Conservation (phyloP, 1,140 invertebrate species). For the Hestina assimilis region DNA sequence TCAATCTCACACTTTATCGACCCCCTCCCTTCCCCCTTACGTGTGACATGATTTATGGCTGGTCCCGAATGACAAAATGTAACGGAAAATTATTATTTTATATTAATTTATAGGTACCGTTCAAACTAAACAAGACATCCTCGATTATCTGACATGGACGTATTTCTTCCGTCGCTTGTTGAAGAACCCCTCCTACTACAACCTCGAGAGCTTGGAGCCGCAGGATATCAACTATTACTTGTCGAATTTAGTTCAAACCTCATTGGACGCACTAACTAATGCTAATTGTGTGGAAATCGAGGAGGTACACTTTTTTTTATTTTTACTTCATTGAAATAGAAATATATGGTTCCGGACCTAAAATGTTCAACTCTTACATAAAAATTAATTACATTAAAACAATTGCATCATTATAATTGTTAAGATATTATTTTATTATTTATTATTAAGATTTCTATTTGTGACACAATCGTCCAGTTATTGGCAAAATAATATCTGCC, state of each 20-base stretch:
- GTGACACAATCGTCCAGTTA: no score
- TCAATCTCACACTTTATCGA: no score
- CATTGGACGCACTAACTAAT: constrained; percentile 84
- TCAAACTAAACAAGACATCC: constrained; percentile 92
- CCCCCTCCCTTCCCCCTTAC: no score
- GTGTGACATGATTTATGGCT: no score
- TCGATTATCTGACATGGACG: constrained; percentile 99
- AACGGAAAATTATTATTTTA: neutral
- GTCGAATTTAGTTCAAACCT: constrained; percentile 87
- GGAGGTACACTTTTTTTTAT: constrained; percentile 72
- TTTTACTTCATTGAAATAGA: no score
- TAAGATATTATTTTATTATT: no score
- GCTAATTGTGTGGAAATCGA: constrained; percentile 88
- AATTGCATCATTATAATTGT: no score
- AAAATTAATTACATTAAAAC: no score
- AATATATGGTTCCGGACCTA: no score
- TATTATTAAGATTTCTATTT: no score
- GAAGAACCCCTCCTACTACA: constrained; percentile 96
- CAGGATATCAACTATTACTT: constrained; percentile 87
- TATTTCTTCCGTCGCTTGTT: constrained; percentile 97
- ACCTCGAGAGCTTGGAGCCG: constrained; percentile 87
- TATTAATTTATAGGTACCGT: constrained; percentile 84
- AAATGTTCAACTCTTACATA: no score
- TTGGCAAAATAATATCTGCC: no score
- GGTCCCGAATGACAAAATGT: neutral